Evolutionary conservation across 2,888 invertebrate species (phyloP).

Genomic region (Hydraecia micacea): DNA sequence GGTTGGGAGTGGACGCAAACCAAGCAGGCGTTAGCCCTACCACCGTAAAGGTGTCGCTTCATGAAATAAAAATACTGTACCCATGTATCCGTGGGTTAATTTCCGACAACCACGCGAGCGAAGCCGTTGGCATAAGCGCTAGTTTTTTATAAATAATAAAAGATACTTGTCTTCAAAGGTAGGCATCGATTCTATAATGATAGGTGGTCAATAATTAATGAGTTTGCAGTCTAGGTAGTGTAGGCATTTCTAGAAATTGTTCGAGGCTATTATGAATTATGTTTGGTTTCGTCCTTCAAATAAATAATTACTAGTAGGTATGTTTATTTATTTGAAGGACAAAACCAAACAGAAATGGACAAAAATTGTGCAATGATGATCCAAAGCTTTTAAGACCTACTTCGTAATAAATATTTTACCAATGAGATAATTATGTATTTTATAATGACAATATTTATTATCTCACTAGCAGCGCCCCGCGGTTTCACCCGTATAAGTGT

Average conservation of each 20-base stretch:
- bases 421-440: no score
- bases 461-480: no score
- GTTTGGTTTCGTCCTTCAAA: not conserved
- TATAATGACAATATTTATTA: no score
- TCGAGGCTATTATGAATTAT: slow-evolving; percentile 8
- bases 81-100: not conserved
- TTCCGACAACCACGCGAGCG: not conserved
- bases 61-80: no score
- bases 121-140: not conserved
- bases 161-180: not conserved
- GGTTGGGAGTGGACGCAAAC: no score
- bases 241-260: slow-evolving; percentile 2
- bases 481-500: no score
- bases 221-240: slow-evolving; percentile 5
- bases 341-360: not conserved
- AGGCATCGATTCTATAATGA: slow-evolving; percentile 19
- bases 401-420: not conserved
- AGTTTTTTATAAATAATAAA: slow-evolving; percentile 20
- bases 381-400: not conserved
- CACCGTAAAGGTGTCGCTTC: no score
- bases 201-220: slow-evolving; percentile 21
- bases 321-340: not conserved
- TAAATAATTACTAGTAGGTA: not conserved
- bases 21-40: no score
- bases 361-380: not conserved